These are phyloP conservation scores for Hemitrygon akajei DNA, from an alignment of 2,797 vertebrate genomes.

Conservation along the genomic window DNA sequence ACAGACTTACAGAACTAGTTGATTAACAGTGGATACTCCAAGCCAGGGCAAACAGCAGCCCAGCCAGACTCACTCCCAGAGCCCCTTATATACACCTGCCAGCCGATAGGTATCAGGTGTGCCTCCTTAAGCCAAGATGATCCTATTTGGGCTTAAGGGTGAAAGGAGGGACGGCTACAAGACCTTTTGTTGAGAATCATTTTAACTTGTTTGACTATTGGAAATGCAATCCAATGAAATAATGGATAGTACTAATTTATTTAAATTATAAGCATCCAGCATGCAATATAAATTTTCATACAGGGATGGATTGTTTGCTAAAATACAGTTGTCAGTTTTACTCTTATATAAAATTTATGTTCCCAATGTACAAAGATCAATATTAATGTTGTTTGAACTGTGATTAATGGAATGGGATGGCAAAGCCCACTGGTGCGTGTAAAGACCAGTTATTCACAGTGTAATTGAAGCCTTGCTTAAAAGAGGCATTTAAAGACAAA, in stretches of 20 bases:
- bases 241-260: neutral
- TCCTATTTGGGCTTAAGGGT: too few relatives aligned
- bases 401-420: conserved; percentile 9
- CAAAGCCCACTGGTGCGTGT: neutral
- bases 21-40: too few relatives aligned
- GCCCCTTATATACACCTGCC: too few relatives aligned
- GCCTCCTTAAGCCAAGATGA: too few relatives aligned
- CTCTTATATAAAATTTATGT: neutral
- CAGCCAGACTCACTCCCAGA: too few relatives aligned
- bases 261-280: neutral
- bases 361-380: neutral
- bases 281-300: neutral
- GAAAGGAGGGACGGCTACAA: too few relatives aligned
- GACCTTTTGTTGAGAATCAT: neutral
- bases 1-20: too few relatives aligned
- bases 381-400: neutral
- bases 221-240: neutral
- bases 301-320: neutral
- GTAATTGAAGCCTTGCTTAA: conserved; percentile 12
- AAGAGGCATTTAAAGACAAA: conserved; percentile 17
- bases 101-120: too few relatives aligned
- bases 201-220: neutral
- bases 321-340: neutral
- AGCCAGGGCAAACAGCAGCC: too few relatives aligned
- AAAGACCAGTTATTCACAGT: conserved; percentile 18